Conservation (phyloP, 2,113 vertebrate species). For the Carlito syrichta region DNA sequence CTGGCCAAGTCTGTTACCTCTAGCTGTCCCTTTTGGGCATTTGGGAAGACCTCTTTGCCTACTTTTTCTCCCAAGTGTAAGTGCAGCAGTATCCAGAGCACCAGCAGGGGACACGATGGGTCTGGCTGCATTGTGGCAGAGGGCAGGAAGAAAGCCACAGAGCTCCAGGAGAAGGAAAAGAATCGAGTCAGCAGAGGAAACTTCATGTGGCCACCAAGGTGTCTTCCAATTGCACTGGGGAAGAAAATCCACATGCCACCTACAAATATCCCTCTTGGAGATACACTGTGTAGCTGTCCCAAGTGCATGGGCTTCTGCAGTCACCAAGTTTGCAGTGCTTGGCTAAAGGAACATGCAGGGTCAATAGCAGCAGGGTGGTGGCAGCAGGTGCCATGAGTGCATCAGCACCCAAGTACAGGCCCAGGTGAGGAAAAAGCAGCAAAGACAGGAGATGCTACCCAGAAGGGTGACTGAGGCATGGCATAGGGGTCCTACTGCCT, state of each 20-base stretch:
- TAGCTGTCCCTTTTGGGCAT: background rate
- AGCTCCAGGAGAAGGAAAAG: background rate
- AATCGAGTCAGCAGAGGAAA: background rate
- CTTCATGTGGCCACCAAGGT: background rate
- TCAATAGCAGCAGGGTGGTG: background rate
- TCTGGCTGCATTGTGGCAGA: accelerated
- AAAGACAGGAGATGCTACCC: background rate
- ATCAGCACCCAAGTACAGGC: too few relatives aligned
- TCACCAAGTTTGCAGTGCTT: background rate
- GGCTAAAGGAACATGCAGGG: too few relatives aligned
- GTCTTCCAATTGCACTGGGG: background rate
- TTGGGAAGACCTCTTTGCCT: background rate
- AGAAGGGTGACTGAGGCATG: background rate
- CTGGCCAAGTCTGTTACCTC: background rate
- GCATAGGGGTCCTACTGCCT: accelerated
- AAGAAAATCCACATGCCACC: background rate
- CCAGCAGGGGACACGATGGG: accelerated
- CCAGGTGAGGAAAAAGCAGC: background rate
- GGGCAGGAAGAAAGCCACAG: background rate
- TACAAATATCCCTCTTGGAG: background rate
- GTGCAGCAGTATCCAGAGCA: background rate
- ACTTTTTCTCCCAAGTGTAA: background rate
- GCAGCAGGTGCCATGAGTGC: accelerated
- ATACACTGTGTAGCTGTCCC: background rate
- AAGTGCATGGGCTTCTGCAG: too few relatives aligned